Evolutionary conservation across 2,888 invertebrate species (phyloP), one percentile per base, ranked within the genome.

Genomic region (Blastobasis adustella): DNA sequence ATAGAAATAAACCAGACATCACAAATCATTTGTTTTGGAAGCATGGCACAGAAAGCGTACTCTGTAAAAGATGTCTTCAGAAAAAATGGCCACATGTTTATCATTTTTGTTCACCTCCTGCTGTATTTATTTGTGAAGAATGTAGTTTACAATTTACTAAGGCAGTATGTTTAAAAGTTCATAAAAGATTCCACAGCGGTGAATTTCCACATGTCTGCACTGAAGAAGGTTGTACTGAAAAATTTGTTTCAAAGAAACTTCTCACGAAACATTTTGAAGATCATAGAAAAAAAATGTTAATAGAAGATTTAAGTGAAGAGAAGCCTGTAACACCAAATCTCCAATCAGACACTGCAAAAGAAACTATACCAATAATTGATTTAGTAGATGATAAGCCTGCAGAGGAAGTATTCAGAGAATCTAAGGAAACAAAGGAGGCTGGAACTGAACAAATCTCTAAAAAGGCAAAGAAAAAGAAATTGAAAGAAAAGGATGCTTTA

Each of bases 1-100:
- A 96, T 73, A 91, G 95, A 60, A 96, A 96, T 77, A 96, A 96
- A 73, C 93, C 93, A 51, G 96, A 96, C 69, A 96, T 96, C 54
- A 95, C 95, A 10, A 95, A 95, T 70, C 96, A 97, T 83, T 85
- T 96, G 52, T 96, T 96, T 75, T 96, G 96, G 96, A 97, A 96
- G 77, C 96, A 97, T 76, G 96, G 96, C 36, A 96, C 96, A 3
- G 95, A 96, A 71, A 96, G 96, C 79, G 93, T 95, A 4, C 79
- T 93, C 41, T 96, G 96, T 72, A 95, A 95, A 75, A 93, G 91
- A 67, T 96, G 96, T 75, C 79, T 96, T 49, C 95, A 96, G 69
- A 96, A 96, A 71, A 96, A 96, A 66, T 96, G 96, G 96, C 95
- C 95, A 0, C 96, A 96, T 77, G 94, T 96, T 5, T 96, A 96